Evolutionary conservation across 2,888 invertebrate species (phyloP).

Genomic region (Taenaris catops): DNA sequence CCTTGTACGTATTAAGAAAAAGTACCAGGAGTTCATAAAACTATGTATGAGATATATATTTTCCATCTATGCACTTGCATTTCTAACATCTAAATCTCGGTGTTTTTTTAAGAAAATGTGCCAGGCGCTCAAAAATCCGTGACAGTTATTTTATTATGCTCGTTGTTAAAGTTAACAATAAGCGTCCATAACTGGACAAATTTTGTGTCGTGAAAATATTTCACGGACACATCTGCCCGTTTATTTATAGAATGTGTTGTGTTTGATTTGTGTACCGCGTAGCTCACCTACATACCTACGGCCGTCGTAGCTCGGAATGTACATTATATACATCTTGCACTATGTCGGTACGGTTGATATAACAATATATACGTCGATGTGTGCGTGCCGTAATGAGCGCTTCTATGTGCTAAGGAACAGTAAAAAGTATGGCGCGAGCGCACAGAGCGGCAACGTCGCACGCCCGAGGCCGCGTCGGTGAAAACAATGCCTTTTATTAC

Average conservation of each 20-base stretch:
- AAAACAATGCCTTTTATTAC: conserved; percentile 58
- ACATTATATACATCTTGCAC: conserved; percentile 70
- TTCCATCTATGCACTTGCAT: too few species aligned
- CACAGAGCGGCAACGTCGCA: conserved; percentile 68
- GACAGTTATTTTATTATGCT: too few species aligned
- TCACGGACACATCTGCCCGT: conserved; percentile 58
- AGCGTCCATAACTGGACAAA: conserved; percentile 22
- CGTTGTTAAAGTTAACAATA: too few species aligned
- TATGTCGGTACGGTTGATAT: conserved; percentile 51
- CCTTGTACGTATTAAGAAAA: too few species aligned
- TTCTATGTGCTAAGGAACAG: conserved; percentile 80
- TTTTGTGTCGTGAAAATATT: conserved; percentile 34
- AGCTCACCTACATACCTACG: conserved; percentile 72
- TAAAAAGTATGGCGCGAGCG: conserved; percentile 80
- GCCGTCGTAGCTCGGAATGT: conserved; percentile 58
- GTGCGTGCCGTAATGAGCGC: conserved; percentile 66
- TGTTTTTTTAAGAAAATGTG: too few species aligned
- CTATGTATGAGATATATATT: too few species aligned
- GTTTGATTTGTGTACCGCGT: conserved; percentile 71
- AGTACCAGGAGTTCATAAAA: too few species aligned
- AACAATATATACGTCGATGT: conserved; percentile 46
- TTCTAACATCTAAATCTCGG: too few species aligned
- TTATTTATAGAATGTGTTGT: conserved; percentile 64
- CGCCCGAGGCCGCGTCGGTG: conserved; percentile 59
- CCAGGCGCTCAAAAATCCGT: too few species aligned